These are phyloP conservation scores for Vombatus ursinus DNA, from an alignment of 2,113 vertebrate species.

Conservation along the genomic window DNA sequence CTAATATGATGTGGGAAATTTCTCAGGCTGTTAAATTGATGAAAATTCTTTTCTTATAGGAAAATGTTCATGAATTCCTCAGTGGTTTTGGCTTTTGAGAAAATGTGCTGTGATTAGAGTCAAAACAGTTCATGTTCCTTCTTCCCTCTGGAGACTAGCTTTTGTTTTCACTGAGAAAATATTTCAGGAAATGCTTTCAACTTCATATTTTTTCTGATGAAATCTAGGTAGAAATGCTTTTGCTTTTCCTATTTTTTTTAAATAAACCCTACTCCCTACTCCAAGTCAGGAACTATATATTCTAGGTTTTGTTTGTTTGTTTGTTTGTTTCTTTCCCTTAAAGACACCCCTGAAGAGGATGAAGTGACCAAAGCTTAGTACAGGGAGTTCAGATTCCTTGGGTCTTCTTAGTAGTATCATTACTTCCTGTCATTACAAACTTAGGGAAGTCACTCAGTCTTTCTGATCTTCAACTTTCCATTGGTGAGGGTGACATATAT, in stretches of 20 bases:
- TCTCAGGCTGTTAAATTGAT: conserved; percentile 41
- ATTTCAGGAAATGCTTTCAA: background rate
- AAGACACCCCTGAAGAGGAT: background rate
- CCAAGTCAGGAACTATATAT: background rate
- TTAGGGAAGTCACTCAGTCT: background rate
- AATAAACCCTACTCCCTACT: conserved; percentile 19
- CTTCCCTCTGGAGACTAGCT: conserved; percentile 44
- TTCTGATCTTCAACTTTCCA: rapidly evolving
- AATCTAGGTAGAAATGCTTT: conserved; percentile 18
- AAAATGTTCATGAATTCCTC: conserved; percentile 7
- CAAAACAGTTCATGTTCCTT: conserved; percentile 33
- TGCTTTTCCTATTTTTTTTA: background rate
- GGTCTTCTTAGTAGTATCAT: background rate
- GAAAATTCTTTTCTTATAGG: conserved; percentile 48
- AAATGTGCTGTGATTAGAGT: conserved; percentile 47
- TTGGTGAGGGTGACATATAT: background rate
- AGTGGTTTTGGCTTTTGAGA: conserved; percentile 55
- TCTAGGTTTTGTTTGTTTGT: background rate
- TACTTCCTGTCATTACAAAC: background rate
- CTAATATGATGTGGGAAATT: conserved; percentile 48
- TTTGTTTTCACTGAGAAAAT: background rate
- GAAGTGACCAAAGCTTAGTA: background rate
- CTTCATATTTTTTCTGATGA: background rate
- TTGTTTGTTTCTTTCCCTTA: background rate
- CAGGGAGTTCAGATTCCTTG: background rate